Evolutionary conservation across 37 sponge, comb jelly and placozoan genomes (phyloP).

Genomic region (Hormiphora californensis): DNA sequence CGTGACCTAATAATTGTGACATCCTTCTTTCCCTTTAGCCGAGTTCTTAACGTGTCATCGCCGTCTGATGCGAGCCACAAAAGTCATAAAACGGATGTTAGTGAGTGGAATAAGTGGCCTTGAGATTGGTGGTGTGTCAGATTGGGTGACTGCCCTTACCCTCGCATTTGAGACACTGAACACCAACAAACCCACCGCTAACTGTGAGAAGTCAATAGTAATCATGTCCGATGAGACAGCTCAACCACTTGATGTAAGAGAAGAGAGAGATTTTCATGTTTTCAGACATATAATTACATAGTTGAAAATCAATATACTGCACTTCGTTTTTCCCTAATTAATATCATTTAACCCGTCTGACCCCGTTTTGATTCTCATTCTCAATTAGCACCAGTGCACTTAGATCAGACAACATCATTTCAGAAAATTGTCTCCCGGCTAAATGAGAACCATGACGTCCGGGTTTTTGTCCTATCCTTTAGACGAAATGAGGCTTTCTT

Average conservation of each 20-base stretch:
- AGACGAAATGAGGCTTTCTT: slow-evolving; percentile 8
- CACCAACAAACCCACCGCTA: background rate
- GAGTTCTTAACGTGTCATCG: background rate
- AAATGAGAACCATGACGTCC: background rate
- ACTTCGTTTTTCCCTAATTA: no score
- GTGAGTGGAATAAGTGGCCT: background rate
- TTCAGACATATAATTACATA: no score
- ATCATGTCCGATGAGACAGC: slow-evolving; percentile 22
- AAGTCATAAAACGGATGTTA: background rate
- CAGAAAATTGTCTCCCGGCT: background rate
- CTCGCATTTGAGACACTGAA: background rate
- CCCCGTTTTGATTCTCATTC: no score
- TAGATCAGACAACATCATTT: no score
- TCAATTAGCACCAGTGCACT: no score
- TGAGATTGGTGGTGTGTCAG: background rate
- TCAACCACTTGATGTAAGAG: background rate
- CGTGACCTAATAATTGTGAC: no score
- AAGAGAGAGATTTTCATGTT: no score
- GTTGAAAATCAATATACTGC: no score
- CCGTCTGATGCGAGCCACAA: background rate
- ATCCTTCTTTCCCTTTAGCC: no score
- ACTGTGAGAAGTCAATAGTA: background rate
- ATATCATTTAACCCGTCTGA: no score
- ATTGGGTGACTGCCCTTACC: background rate
- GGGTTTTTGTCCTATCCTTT: background rate